Conservation (phyloP, 35 echinoderm and acorn worm species). For the Heliocidaris tuberculata region DNA sequence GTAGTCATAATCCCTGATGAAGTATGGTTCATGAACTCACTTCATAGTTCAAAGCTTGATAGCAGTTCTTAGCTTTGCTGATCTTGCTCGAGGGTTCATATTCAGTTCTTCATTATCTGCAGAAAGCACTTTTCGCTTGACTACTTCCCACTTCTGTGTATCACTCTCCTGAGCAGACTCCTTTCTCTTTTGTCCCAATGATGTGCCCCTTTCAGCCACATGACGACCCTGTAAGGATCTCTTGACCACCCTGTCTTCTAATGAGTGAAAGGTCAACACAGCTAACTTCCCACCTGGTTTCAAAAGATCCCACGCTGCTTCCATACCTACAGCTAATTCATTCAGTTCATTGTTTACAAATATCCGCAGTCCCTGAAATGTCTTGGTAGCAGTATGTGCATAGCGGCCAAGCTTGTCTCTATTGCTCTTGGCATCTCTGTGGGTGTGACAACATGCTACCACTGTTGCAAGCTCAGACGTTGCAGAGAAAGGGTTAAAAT, state of each 20-base stretch:
- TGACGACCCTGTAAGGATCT: conserved; percentile 75
- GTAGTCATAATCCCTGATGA: no score
- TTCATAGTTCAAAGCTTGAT: conserved; percentile 60
- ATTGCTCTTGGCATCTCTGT: conserved; percentile 50
- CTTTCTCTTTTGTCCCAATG: conserved; percentile 49
- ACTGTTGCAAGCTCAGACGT: conserved; percentile 76
- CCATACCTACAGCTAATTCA: conserved; percentile 65
- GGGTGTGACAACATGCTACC: conserved; percentile 75
- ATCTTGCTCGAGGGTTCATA: conserved; percentile 83
- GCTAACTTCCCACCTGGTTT: conserved; percentile 78
- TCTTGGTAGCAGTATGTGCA: conserved; percentile 79
- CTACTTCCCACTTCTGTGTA: conserved; percentile 43
- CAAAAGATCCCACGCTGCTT: conserved; percentile 51
- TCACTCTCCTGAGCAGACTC: neutral
- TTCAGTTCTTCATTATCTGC: conserved; percentile 70
- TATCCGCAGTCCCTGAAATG: conserved; percentile 87
- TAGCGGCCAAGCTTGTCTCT: conserved; percentile 68
- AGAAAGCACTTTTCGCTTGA: conserved; percentile 61
- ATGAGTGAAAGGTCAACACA: conserved; percentile 79
- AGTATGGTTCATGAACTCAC: no score
- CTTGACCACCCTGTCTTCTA: conserved; percentile 95
- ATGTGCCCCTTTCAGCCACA: conserved; percentile 66
- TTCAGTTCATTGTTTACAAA: conserved; percentile 97
- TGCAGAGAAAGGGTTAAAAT: conserved; percentile 68
- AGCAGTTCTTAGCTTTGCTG: conserved; percentile 90